phyloP scores from a whole-genome alignment of 92 coral and sea anemone genomes.

The Zoanthus sansibaricus region DNA sequence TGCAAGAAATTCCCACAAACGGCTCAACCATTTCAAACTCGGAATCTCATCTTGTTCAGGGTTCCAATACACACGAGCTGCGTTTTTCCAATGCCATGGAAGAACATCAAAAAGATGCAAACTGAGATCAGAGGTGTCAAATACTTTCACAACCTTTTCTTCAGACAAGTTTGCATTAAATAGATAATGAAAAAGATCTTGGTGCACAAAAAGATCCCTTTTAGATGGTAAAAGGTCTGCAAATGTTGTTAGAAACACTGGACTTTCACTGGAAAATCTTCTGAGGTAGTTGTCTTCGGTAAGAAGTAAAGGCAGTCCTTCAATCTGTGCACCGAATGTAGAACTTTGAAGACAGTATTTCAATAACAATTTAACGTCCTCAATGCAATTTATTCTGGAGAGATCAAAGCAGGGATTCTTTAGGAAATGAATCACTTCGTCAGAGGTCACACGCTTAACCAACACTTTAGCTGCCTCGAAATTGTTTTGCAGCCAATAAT shows the following conservation, averaged over 20 bases:
- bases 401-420: background rate
- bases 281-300: conserved; percentile 45
- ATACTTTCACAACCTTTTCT: background rate
- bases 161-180: background rate
- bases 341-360: conserved; percentile 42
- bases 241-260: conserved; percentile 49
- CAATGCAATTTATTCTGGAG: background rate
- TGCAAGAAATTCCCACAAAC: conserved; percentile 42
- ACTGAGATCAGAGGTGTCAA: conserved; percentile 1
- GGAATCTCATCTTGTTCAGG: background rate
- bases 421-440: conserved; percentile 17
- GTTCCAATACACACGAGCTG: background rate
- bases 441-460: conserved; percentile 12
- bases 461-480: conserved; percentile 9
- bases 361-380: conserved; percentile 11
- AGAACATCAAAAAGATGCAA: conserved; percentile 31
- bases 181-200: conserved; percentile 6
- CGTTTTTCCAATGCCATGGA: conserved; percentile 18
- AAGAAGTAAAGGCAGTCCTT: conserved; percentile 53
- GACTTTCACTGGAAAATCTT: conserved; percentile 8
- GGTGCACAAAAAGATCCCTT: conserved; percentile 35
- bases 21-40: background rate
- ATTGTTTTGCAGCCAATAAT: background rate
- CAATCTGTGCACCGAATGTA: conserved; percentile 17
- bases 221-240: conserved; percentile 47